Evolutionary conservation across 2,888 invertebrate species (phyloP), one percentile per base, ranked within the genome.

Genomic region (Acrobasis repandana): DNA sequence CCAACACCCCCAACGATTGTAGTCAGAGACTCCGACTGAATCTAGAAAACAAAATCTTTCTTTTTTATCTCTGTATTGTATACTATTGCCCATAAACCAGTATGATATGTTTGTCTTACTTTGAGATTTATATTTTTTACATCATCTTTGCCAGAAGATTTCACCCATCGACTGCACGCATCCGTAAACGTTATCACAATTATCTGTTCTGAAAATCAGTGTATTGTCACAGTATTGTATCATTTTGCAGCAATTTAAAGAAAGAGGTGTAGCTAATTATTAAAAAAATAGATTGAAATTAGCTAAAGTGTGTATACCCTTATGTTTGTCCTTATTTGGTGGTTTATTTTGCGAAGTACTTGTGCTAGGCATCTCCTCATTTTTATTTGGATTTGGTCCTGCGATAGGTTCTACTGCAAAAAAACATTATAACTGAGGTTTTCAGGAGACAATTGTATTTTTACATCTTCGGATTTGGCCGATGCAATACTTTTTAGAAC

Each of bases 1-100:
- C 94, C 94, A 1, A 94, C 94, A 5, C 93, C 88, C 50, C 94
- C 94, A 59, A 94, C 93, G 0, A 96, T 86, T 2, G 95, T 95
- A 1, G 95, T 85, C 49, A 95, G 80, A 58, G 87, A 83, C 15
- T 88, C 88, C 8, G 73, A 64, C 47, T 67, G 62, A 52, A 90
- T 80, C 90, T 90, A 66, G 34, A 66, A 56, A 9, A 49, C 28
- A 28, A 28, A 28, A 28, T 28, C 6, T 28, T 2, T 28, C 28
- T 8, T 20, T 20, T 4, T 20, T 28, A 4, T 28, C 6, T 28
- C 8, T 6, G 2, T 6, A 6, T 28, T 28, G 28, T 28, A 28
- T 28, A 28, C 28, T 28, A 5, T 28, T 28, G 28, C 8, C 28
- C 28, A 28, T 28, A 28, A 28, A 28, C 28, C 28, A 28, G 8